Conservation (phyloP, 2,888 invertebrate species). For the Lithodes maja region DNA sequence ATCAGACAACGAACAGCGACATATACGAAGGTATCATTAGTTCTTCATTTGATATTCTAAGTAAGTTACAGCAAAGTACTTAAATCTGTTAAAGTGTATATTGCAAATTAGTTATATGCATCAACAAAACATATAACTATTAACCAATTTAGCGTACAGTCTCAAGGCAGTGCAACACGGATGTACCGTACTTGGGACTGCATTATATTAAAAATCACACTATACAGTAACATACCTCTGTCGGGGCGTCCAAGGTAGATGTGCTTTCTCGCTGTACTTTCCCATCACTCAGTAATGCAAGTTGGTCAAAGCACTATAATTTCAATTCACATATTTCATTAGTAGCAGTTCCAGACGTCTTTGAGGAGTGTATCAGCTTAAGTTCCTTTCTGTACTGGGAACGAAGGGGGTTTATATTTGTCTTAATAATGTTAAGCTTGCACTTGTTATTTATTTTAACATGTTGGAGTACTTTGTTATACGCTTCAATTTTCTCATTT, state of each 20-base stretch:
- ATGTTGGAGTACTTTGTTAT: not conserved
- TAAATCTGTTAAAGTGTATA: too few species aligned
- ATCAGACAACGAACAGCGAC: too few species aligned
- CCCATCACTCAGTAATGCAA: constrained; percentile 27
- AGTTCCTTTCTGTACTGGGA: not conserved
- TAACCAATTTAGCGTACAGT: too few species aligned
- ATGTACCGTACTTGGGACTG: too few species aligned
- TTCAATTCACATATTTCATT: constrained; percentile 10
- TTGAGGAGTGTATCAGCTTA: not conserved
- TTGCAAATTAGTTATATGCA: too few species aligned
- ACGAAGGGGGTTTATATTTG: constrained; percentile 4
- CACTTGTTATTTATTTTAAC: constrained; percentile 11
- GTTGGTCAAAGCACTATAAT: constrained; percentile 38
- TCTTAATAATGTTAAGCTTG: not conserved
- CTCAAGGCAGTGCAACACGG: too few species aligned
- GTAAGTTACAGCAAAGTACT: too few species aligned
- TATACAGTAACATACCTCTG: not conserved
- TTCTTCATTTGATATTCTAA: too few species aligned
- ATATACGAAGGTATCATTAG: too few species aligned
- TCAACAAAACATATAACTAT: too few species aligned
- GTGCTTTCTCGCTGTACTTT: constrained; percentile 18
- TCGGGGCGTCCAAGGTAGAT: constrained; percentile 2
- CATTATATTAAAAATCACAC: not conserved
- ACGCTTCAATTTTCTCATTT: constrained; percentile 2
- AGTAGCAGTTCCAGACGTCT: constrained; percentile 27